phyloP scores from a whole-genome alignment of 1,140 invertebrate genomes.

The Cylas formicarius region DNA sequence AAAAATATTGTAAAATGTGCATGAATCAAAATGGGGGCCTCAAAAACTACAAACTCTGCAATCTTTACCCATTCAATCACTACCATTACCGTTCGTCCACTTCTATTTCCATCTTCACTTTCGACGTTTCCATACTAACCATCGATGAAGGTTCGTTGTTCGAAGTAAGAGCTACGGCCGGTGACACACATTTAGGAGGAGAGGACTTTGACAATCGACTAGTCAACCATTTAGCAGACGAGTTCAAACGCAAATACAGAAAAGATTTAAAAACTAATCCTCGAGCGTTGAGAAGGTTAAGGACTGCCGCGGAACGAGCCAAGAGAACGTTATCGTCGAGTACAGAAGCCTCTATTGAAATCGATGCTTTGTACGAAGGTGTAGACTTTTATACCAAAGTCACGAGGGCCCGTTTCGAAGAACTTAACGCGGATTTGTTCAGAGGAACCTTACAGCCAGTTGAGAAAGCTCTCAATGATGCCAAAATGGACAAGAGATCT shows the following conservation, averaged over 20 bases:
- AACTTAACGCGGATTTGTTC: conserved; percentile 54
- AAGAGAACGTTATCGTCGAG: conserved; percentile 70
- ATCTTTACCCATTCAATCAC: no score
- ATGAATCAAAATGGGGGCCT: no score
- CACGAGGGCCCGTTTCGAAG: conserved; percentile 54
- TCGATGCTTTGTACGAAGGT: conserved; percentile 68
- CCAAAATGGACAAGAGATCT: conserved; percentile 60
- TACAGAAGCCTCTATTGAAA: conserved; percentile 62
- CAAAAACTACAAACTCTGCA: no score
- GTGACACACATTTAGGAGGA: conserved; percentile 49
- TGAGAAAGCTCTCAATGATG: conserved; percentile 62
- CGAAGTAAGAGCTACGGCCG: conserved; percentile 60
- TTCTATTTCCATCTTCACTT: no score
- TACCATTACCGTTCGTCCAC: no score
- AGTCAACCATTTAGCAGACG: conserved; percentile 54
- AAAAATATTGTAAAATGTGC: no score
- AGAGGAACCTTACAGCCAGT: conserved; percentile 50
- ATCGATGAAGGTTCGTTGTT: conserved; percentile 61
- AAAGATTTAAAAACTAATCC: conserved; percentile 44
- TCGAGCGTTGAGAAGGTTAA: conserved; percentile 54
- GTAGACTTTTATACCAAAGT: conserved; percentile 54
- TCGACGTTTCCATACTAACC: conserved; percentile 69
- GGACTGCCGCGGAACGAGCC: conserved; percentile 72
- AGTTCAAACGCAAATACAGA: conserved; percentile 46
- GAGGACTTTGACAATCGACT: conserved; percentile 57